Conservation (phyloP, 2,797 vertebrate genomes). For the Coregonus sp. region DNA sequence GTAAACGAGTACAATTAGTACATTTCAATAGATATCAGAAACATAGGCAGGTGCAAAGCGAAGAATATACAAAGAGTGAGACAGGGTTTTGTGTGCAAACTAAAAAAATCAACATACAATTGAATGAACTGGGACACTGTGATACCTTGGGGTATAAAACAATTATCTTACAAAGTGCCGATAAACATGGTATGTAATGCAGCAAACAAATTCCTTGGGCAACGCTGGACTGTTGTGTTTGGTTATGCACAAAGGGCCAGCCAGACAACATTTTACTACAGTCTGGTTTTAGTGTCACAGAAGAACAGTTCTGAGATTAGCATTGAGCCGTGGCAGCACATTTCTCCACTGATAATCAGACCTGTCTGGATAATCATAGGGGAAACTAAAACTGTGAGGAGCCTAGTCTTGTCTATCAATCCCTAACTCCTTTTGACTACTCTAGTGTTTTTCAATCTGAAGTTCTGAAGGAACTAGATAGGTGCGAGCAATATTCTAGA, state of each 20-base stretch:
- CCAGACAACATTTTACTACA: neutral
- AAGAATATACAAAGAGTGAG: slow-evolving; percentile 11
- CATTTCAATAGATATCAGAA: slow-evolving; percentile 23
- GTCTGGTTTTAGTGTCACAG: neutral
- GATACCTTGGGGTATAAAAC: slow-evolving; percentile 15
- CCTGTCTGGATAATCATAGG: neutral
- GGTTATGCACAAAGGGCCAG: neutral
- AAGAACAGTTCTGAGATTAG: neutral
- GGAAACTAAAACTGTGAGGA: neutral
- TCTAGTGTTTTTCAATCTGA: neutral
- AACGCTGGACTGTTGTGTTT: neutral
- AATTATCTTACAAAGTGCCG: slow-evolving; percentile 2
- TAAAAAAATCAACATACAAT: neutral
- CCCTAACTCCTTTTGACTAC: neutral
- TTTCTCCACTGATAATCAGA: slow-evolving; percentile 3
- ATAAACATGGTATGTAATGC: slow-evolving; percentile 10
- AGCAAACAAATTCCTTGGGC: neutral
- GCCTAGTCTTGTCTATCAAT: neutral
- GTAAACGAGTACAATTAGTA: slow-evolving; percentile 33
- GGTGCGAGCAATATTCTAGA: neutral
- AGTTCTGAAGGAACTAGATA: neutral
- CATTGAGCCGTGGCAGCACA: slow-evolving; percentile 17
- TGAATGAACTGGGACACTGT: slow-evolving; percentile 1
- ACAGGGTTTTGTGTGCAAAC: slow-evolving; percentile 26
- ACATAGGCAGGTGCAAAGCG: slow-evolving; percentile 27